These are phyloP conservation scores for Nannospalax galili DNA, from an alignment of 2,113 vertebrate species.

Conservation along the genomic window DNA sequence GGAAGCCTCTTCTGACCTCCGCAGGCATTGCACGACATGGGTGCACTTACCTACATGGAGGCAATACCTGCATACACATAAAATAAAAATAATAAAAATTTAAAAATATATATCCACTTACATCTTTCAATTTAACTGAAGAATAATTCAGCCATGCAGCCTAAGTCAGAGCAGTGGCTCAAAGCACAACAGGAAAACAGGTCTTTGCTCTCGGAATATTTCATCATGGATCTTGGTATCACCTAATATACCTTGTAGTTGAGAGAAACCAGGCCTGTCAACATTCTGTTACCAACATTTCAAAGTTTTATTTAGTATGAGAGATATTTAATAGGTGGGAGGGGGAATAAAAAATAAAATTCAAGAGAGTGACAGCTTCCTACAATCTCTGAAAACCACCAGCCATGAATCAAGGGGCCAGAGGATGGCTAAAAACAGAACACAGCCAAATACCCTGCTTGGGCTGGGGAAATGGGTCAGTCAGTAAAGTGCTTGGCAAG, in stretches of 20 bases:
- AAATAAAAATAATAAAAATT: too few species aligned
- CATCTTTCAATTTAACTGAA: neutral
- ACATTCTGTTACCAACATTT: constrained; percentile 11
- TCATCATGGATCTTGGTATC: neutral
- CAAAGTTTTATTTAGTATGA: neutral
- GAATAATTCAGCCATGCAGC: constrained; percentile 3
- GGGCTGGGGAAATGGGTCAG: neutral
- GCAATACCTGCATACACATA: too few species aligned
- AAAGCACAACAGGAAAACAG: neutral
- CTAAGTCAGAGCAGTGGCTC: neutral
- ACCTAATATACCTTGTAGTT: neutral
- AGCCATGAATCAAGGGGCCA: neutral
- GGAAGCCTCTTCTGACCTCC: too few species aligned
- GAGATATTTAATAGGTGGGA: neutral
- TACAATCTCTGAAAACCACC: neutral
- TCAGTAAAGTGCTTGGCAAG: neutral
- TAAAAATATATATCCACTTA: neutral
- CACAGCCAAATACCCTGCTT: neutral
- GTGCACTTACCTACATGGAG: too few species aligned
- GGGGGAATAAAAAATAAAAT: neutral
- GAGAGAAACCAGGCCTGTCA: neutral
- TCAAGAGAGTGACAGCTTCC: neutral
- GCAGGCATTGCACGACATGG: too few species aligned
- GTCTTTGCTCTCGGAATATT: neutral
- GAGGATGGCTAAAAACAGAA: neutral